Evolutionary conservation across 2,797 vertebrate genomes (phyloP).

Genomic region (Morus bassanus): DNA sequence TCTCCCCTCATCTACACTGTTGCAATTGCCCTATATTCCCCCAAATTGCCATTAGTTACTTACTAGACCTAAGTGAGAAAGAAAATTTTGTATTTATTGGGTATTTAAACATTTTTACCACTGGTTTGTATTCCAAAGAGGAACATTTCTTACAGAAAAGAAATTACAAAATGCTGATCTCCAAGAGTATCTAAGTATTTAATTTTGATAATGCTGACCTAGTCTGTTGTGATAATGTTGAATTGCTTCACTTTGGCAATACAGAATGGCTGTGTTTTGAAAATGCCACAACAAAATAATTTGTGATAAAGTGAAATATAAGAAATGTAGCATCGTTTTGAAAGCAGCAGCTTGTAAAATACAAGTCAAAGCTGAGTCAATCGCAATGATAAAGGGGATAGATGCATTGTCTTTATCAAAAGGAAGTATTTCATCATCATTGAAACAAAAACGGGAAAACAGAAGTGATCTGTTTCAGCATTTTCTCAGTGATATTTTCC

Average conservation of each 20-base stretch:
- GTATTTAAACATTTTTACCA: not conserved
- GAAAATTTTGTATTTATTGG: not conserved
- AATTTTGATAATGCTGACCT: not conserved
- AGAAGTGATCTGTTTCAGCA: not conserved
- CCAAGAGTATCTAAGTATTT: not conserved
- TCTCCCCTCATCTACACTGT: accelerated
- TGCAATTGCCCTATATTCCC: not conserved
- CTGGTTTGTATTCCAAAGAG: not conserved
- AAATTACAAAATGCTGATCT: not conserved
- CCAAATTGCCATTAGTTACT: not conserved
- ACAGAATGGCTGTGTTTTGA: not conserved
- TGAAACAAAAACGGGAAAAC: not conserved
- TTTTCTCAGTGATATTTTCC: not conserved
- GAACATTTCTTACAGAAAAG: not conserved
- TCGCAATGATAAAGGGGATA: not conserved
- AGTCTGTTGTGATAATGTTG: not conserved
- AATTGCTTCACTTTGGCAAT: not conserved
- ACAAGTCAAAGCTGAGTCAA: not conserved
- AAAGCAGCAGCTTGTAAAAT: not conserved
- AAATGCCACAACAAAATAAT: not conserved
- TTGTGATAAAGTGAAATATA: not conserved
- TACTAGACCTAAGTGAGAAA: not conserved
- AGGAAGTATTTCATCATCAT: not conserved
- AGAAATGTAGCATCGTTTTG: not conserved
- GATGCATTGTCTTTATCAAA: not conserved